Percentiles rank a stretch among this genome's conserved stretches.
These are phyloP conservation scores for Phoebastria nigripes DNA, from an alignment of 2,797 vertebrate species.

Conservation along the genomic window DNA sequence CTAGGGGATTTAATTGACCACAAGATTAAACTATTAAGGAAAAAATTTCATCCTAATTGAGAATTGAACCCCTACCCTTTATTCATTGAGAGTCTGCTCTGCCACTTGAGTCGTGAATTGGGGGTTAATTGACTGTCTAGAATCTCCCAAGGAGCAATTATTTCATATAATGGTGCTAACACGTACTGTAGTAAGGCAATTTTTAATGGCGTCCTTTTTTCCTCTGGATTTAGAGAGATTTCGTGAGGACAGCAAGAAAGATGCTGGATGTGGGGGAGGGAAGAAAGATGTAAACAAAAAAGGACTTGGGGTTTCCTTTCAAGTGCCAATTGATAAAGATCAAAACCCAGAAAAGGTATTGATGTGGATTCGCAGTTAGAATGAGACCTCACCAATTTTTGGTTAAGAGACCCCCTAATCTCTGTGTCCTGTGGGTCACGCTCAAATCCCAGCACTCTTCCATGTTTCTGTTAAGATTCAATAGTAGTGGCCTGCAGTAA, in stretches of 20 bases:
- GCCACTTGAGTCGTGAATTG: conserved; percentile 48
- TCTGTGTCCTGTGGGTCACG: background rate
- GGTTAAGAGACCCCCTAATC: background rate
- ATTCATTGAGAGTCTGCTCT: conserved; percentile 37
- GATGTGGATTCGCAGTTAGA: background rate
- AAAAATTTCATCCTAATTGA: conserved; percentile 49
- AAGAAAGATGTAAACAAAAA: background rate
- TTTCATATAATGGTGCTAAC: conserved; percentile 38
- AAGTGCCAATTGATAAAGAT: background rate
- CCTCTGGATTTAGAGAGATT: conserved; percentile 4
- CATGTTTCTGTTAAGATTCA: background rate
- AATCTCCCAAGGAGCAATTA: conserved; percentile 60
- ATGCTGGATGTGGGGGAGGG: background rate
- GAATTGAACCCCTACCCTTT: conserved; percentile 56
- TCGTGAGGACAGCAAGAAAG: background rate
- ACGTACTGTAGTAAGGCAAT: background rate
- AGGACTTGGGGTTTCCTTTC: background rate
- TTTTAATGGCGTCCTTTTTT: conserved; percentile 8
- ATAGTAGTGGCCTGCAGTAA: background rate
- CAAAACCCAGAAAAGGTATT: background rate
- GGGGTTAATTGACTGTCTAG: conserved; percentile 60
- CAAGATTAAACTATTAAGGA: conserved; percentile 46
- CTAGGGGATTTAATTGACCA: conserved; percentile 51
- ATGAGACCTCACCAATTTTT: background rate
- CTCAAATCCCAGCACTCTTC: background rate